phyloP scores from a whole-genome alignment of 2,113 vertebrate species.

The Macroglossus sobrinus region DNA sequence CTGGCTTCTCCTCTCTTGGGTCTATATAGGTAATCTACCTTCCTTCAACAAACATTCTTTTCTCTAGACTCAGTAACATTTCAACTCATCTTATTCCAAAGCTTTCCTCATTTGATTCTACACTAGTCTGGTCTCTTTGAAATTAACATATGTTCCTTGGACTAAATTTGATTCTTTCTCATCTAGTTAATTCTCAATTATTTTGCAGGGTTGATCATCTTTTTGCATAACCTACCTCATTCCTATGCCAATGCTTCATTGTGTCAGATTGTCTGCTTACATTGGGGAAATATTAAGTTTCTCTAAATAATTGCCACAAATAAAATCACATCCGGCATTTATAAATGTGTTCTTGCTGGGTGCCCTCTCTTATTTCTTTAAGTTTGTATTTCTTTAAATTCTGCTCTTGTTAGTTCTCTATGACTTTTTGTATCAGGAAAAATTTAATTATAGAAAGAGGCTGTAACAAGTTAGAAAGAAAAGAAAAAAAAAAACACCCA shows the following conservation, averaged over 20 bases:
- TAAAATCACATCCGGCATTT: not conserved
- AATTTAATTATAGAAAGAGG: constrained; percentile 28
- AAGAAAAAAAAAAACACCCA: not conserved
- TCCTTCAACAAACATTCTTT: not conserved
- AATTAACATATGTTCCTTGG: not conserved
- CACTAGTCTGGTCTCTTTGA: not conserved
- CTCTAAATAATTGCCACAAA: not conserved
- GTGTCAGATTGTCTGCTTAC: not conserved
- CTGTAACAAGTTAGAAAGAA: not conserved
- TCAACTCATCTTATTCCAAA: not conserved
- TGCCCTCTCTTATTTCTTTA: not conserved
- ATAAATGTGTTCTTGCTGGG: not conserved
- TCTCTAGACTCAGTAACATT: not conserved
- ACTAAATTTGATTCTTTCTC: not conserved
- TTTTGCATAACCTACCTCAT: not conserved
- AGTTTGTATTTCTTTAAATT: not conserved
- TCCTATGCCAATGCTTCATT: not conserved
- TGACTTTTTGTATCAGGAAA: constrained; percentile 22
- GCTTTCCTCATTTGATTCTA: not conserved
- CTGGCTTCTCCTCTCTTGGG: not conserved
- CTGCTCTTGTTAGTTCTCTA: not conserved
- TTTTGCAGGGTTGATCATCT: not conserved
- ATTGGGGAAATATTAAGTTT: not conserved
- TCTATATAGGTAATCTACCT: not conserved
- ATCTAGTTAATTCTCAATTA: not conserved